Evolutionary conservation across 2,888 invertebrate species (phyloP).

Genomic region (Lochmaea capreae): DNA sequence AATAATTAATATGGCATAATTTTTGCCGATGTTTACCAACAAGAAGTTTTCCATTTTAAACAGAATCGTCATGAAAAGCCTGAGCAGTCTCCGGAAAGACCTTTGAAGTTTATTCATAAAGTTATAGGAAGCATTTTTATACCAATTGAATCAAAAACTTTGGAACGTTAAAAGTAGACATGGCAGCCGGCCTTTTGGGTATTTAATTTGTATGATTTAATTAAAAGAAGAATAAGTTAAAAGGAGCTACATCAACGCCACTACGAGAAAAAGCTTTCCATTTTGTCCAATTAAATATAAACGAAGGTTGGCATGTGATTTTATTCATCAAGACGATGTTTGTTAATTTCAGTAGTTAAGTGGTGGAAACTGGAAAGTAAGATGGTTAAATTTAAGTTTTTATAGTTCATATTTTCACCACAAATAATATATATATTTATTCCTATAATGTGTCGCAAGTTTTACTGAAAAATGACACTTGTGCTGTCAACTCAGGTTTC

Average conservation of each 20-base stretch:
- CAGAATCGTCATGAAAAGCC: not conserved
- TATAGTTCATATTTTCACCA: too few species aligned
- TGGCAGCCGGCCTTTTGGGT: conserved; percentile 21
- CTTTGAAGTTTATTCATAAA: conserved; percentile 3
- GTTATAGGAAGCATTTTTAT: not conserved
- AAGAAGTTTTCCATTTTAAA: not conserved
- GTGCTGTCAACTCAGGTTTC: too few species aligned
- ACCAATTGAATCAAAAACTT: conserved; percentile 15
- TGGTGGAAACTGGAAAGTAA: too few species aligned
- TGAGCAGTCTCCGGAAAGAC: not conserved
- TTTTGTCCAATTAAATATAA: conserved; percentile 1
- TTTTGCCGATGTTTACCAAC: not conserved
- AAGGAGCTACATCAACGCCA: not conserved
- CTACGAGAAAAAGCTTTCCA: not conserved
- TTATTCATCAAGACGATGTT: conserved; percentile 1
- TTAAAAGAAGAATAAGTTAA: conserved; percentile 23
- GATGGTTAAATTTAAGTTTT: too few species aligned
- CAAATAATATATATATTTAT: too few species aligned
- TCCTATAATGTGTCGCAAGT: too few species aligned
- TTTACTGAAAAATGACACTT: too few species aligned
- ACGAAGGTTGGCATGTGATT: not conserved
- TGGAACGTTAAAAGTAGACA: not conserved
- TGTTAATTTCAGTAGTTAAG: not conserved
- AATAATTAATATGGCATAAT: not conserved
- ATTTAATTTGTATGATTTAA: conserved; percentile 31